A percentile compares a stretch with the other conserved stretches of the same genome.
Evolutionary conservation across 1,140 invertebrate genomes (phyloP).

Genomic region (Drosophila kanapiae): DNA sequence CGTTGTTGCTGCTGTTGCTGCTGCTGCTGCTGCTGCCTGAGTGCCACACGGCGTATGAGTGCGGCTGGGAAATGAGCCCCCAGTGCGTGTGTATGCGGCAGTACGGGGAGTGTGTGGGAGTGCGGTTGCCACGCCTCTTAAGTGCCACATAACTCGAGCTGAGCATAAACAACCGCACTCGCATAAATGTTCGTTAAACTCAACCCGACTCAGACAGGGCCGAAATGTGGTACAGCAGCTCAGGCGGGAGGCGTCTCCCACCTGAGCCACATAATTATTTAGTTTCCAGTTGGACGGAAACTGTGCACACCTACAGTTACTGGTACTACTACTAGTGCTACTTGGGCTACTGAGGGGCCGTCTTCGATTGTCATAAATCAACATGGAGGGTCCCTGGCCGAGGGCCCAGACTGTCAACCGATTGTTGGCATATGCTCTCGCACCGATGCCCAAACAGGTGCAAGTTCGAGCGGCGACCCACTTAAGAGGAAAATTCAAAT

Average conservation of each 20-base stretch:
- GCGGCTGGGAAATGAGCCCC: constrained; percentile 71
- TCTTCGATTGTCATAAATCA: constrained; percentile 82
- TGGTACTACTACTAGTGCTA: constrained; percentile 6
- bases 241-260: constrained; percentile 5
- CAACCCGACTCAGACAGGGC: constrained; percentile 33
- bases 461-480: constrained; percentile 52
- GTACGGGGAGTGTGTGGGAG: constrained; percentile 9
- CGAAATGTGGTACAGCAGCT: constrained; percentile 14
- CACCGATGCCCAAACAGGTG: constrained; percentile 33
- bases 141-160: constrained; percentile 79
- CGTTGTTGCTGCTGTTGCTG: constrained; percentile 24
- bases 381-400: constrained; percentile 29
- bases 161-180: constrained; percentile 78
- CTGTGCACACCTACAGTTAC: constrained; percentile 36
- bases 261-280: constrained; percentile 76
- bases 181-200: constrained; percentile 82
- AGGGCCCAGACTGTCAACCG: constrained; percentile 51
- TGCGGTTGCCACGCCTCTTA: constrained; percentile 66
- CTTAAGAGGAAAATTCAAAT: constrained; percentile 54
- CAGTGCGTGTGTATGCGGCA: constrained; percentile 24
- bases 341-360: constrained; percentile 41
- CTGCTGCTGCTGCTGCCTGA: constrained; percentile 25
- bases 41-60: constrained; percentile 70
- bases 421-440: constrained; percentile 64
- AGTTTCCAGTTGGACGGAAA: constrained; percentile 73